Evolutionary conservation across 2,888 invertebrate genomes (phyloP).

Genomic region (Spodoptera littoralis): DNA sequence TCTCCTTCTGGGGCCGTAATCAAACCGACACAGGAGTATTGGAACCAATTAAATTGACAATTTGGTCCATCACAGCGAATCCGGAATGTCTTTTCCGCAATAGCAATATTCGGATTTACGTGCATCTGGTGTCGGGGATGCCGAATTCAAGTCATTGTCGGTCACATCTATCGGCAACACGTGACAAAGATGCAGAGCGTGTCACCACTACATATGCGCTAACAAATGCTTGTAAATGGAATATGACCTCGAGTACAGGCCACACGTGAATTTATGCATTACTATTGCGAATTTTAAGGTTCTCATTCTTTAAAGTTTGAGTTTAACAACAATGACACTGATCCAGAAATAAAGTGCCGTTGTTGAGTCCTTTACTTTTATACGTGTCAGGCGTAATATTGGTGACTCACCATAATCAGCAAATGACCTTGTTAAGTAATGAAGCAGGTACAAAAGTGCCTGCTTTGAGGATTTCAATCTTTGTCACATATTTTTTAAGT

Average conservation of each 20-base stretch:
- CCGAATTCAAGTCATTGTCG: slow-evolving; percentile 41
- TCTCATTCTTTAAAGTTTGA: slow-evolving; percentile 48
- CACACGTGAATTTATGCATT: slow-evolving; percentile 65
- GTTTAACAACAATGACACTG: too few relatives aligned
- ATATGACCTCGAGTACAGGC: slow-evolving; percentile 69
- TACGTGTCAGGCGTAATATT: too few relatives aligned
- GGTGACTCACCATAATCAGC: too few relatives aligned
- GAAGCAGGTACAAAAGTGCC: background rate
- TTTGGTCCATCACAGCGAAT: slow-evolving; percentile 69
- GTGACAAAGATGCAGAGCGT: slow-evolving; percentile 57
- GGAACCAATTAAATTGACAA: slow-evolving; percentile 76
- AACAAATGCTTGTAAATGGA: slow-evolving; percentile 71
- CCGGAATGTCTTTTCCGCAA: slow-evolving; percentile 68
- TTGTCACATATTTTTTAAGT: background rate
- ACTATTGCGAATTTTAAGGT: slow-evolving; percentile 56
- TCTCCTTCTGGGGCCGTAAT: slow-evolving; percentile 60
- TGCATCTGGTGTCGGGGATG: slow-evolving; percentile 45
- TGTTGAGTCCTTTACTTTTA: too few relatives aligned
- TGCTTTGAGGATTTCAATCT: background rate
- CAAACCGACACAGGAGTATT: slow-evolving; percentile 76
- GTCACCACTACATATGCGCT: slow-evolving; percentile 79
- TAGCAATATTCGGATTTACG: slow-evolving; percentile 69
- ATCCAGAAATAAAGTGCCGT: too few relatives aligned
- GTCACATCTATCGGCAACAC: slow-evolving; percentile 69
- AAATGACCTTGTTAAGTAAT: too few relatives aligned